Evolutionary conservation across 2,113 vertebrate genomes (phyloP).

Genomic region (Clarias gariepinus): DNA sequence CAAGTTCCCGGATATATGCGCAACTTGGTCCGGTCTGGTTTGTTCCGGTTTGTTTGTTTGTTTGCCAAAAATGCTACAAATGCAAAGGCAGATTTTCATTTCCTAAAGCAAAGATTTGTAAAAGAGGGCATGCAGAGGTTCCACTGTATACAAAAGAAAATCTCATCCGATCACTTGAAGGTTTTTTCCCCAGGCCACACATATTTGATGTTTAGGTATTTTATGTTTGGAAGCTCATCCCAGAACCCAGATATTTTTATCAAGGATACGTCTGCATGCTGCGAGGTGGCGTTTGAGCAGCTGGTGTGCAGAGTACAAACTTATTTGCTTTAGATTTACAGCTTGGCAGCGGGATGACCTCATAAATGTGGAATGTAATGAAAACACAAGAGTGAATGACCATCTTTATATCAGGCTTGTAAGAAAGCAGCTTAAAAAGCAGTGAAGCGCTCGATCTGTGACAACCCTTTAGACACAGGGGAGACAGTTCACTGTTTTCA

Average conservation of each 20-base stretch:
- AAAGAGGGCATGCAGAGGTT: too few species aligned
- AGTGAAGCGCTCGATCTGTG: constrained; percentile 16
- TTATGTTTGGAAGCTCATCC: not conserved
- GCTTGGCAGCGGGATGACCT: constrained; percentile 22
- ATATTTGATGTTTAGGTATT: not conserved
- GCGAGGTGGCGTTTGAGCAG: constrained; percentile 7
- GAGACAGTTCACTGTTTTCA: constrained; percentile 27
- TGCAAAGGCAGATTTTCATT: too few species aligned
- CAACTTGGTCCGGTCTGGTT: too few species aligned
- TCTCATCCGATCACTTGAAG: not conserved
- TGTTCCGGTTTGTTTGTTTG: too few species aligned
- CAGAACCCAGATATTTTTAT: not conserved
- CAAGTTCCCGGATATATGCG: too few species aligned
- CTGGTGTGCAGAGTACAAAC: not conserved
- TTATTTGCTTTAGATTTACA: constrained; percentile 14
- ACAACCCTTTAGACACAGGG: constrained; percentile 10
- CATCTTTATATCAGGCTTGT: constrained; percentile 28
- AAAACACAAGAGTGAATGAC: constrained; percentile 30
- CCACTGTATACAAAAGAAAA: not conserved
- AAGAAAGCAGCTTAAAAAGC: constrained; percentile 16
- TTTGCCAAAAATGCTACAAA: too few species aligned
- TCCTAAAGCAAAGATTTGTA: too few species aligned
- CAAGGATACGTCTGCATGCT: not conserved
- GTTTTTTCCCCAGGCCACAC: not conserved
- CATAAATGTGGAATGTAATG: constrained; percentile 32